Evolutionary conservation across 2,797 vertebrate genomes (phyloP).

Genomic region (Pangasius sanitwongsei): DNA sequence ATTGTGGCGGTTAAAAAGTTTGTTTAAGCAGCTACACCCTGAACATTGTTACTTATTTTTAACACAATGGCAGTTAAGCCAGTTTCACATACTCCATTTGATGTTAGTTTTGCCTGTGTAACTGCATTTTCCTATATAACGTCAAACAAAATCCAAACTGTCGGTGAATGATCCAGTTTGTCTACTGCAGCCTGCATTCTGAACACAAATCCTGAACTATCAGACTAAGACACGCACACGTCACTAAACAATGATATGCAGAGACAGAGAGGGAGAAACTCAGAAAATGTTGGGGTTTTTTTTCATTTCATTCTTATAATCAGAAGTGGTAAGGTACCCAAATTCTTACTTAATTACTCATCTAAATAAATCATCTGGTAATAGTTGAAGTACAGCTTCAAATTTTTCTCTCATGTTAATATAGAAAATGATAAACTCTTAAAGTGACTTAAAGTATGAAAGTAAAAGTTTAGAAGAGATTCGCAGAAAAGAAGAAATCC

Average conservation of each 20-base stretch:
- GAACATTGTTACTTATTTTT: background rate
- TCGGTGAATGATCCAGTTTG: background rate
- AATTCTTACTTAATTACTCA: background rate
- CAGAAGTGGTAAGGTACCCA: background rate
- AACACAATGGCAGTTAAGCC: background rate
- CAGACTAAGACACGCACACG: background rate
- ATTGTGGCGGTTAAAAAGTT: background rate
- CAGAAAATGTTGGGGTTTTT: background rate
- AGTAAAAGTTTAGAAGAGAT: too few species aligned
- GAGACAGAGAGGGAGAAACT: background rate
- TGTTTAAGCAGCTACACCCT: background rate
- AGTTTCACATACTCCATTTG: background rate
- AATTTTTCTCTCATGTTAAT: too few species aligned
- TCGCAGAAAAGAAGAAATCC: background rate
- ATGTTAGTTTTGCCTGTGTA: background rate
- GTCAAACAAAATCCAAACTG: background rate
- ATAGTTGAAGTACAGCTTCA: background rate
- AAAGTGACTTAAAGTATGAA: background rate
- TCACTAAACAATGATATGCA: background rate
- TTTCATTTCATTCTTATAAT: background rate
- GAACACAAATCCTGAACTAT: background rate
- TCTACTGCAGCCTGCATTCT: background rate
- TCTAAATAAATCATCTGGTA: background rate
- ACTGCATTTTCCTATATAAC: background rate
- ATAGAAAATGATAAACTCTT: background rate